Base-by-base conservation (phyloP, 2,888 invertebrate genomes). In the Papilio demoleus region DNA sequence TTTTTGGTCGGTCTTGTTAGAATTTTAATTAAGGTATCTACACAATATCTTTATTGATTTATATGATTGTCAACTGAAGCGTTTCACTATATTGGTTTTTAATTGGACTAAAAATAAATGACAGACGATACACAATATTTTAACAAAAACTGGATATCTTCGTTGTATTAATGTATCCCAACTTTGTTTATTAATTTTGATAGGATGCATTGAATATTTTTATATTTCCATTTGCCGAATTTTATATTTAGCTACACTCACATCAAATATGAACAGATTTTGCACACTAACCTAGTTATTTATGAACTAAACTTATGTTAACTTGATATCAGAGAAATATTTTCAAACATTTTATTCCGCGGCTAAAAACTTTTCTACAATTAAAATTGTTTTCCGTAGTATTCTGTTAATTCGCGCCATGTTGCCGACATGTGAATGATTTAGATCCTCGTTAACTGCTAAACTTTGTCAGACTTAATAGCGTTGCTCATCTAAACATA, bases 341-440 rank as follows among this genome's bases (percentile, higher is more conserved):
- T n/a, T n/a, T n/a, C n/a, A n/a, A n/a, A n/a, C n/a, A n/a, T n/a
- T n/a, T n/a, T n/a, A n/a, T n/a, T n/a, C n/a, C n/a, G n/a, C n/a
- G 2, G 27, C 14, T 2, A 50, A 27, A 53, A 6, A 27, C 14
- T 14, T 5, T 53, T 53, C 8, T 53, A 27, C 53, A 53, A 53
- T 53, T 53, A 27, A 53, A 53, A 53, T 53, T 27, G 53, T 53
- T 53, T 27, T 27, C 53, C n/a, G 53, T 27, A 53, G 27, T 53
- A 53, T 27, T 53, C 53, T 27, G 53, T 53, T 53, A 58, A 34
- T 60, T 60, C 60, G 14, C 22, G 11, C 60, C 31, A 24, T 60
- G 60, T 60, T 60, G 40, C 36, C 40, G 36, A 60, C 60, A 60
- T 40, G 60, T 60, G 60, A 38, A 38, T 36, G 60, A 60, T 60